Evolutionary conservation across 2,888 invertebrate species (phyloP), one percentile per base, ranked within the genome.

Genomic region (Cheilosia urbana): DNA sequence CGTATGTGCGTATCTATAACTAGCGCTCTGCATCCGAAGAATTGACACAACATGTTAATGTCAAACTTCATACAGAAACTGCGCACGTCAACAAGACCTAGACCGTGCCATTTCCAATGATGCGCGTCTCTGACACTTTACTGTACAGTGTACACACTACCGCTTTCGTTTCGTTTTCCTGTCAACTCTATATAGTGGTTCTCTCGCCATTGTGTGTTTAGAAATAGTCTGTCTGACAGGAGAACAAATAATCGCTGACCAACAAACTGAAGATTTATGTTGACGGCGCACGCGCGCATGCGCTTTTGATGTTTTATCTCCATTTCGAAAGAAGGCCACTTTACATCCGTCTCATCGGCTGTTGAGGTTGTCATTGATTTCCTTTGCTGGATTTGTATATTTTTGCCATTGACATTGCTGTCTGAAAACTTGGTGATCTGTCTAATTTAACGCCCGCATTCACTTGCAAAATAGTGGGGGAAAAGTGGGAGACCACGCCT

Each of bases 101-200:
- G 65, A 81, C 81, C 77, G 76, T 69, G 53, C 57, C 71, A 77
- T 53, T 53, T 57, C n/a, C 81, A 82, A 58, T 72, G 72, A 72
- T 66, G 78, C 71, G 65, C 15, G 49, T 71, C 63, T 57, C 42
- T 82, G 69, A 71, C 81, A 71, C 49, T 63, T 71, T 15, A 47
- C 62, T 47, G 40, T 58, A 51, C 24, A 47, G 55, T 47, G 40
- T 58, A 51, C 24, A 47, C 47, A 45, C 63, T 49, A 40, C 40
- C 49, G 58, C 34, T 21, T 72, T 60, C 30, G 27, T 62, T 51
- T 62, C 37, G 24, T 73, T 53, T 73, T 30, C 21, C 30, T 63
- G 42, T 62, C 62, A 72, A 51, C 53, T 34, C 34, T 65, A 2
- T 17, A 49, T 27, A 49, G 40, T 62, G 62, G 51, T 40, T 5